phyloP scores from a whole-genome alignment of 2,888 invertebrate genomes.

The Rhogogaster chlorosoma region DNA sequence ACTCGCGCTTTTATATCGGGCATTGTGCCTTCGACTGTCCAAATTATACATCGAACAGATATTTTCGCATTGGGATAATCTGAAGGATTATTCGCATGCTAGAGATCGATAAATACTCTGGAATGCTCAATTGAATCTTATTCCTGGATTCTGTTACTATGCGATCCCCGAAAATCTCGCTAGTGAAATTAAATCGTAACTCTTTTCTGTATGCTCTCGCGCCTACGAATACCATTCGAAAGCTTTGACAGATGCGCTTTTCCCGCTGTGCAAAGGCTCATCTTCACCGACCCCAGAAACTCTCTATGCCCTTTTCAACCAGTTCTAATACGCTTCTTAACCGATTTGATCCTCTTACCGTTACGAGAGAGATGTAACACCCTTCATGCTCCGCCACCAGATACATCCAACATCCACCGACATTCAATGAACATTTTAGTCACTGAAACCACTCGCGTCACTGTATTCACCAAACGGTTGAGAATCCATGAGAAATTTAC shows the following conservation, averaged over 20 bases:
- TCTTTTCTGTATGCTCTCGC: background rate
- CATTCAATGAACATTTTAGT: slow-evolving; percentile 57
- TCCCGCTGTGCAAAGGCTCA: background rate
- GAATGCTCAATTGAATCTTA: no score
- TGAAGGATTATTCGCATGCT: background rate
- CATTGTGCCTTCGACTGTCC: background rate
- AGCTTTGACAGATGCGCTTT: slow-evolving; percentile 12
- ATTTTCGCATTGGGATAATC: background rate
- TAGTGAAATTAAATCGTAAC: background rate
- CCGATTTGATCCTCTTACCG: slow-evolving; percentile 63
- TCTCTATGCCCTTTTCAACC: background rate
- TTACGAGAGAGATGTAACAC: slow-evolving; percentile 70
- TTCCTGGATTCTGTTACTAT: no score
- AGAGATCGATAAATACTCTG: no score
- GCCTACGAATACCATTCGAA: background rate
- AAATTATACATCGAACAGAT: background rate
- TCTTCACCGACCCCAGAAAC: background rate
- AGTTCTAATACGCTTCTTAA: slow-evolving; percentile 11
- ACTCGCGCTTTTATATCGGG: background rate
- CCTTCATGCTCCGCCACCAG: slow-evolving; percentile 71
- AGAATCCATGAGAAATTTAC: background rate
- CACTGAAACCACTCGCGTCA: slow-evolving; percentile 25
- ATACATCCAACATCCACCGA: slow-evolving; percentile 64
- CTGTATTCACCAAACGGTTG: slow-evolving; percentile 8
- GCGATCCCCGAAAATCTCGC: background rate